phyloP scores from a whole-genome alignment of 2,888 invertebrate species.

The Arctia plantaginis region DNA sequence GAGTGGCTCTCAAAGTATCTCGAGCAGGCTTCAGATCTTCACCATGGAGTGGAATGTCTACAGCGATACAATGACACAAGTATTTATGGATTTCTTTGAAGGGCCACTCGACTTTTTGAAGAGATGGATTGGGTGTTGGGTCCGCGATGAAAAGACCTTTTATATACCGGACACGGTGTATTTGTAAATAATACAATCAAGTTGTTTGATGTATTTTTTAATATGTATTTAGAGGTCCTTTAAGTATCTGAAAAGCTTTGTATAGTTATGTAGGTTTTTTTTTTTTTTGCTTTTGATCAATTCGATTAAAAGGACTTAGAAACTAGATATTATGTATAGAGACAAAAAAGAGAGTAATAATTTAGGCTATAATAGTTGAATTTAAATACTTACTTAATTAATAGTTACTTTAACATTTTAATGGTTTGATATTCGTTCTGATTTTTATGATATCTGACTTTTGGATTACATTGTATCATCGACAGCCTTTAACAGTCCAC shows the following conservation, averaged over 20 bases:
- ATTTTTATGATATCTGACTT: too few species aligned
- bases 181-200: slow-evolving; percentile 10
- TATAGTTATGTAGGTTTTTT: background rate
- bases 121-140: slow-evolving; percentile 18
- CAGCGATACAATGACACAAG: slow-evolving; percentile 37
- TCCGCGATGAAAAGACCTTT: background rate
- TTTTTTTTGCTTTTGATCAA: background rate
- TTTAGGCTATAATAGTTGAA: background rate
- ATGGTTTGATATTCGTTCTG: background rate
- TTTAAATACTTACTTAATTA: background rate
- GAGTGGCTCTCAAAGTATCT: slow-evolving; percentile 35
- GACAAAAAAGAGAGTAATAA: background rate
- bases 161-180: background rate
- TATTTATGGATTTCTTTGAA: slow-evolving; percentile 26
- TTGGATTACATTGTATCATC: too few species aligned
- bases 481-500: too few species aligned
- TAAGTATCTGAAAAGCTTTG: background rate
- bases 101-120: slow-evolving; percentile 17
- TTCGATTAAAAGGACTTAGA: background rate
- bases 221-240: background rate
- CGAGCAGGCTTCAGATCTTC: slow-evolving; percentile 32
- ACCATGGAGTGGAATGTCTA: slow-evolving; percentile 40
- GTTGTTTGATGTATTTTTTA: background rate
- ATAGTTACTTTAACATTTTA: too few species aligned
- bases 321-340: too few species aligned